Conservation (phyloP, 2,888 invertebrate genomes). For the Melanchra persicariae region DNA sequence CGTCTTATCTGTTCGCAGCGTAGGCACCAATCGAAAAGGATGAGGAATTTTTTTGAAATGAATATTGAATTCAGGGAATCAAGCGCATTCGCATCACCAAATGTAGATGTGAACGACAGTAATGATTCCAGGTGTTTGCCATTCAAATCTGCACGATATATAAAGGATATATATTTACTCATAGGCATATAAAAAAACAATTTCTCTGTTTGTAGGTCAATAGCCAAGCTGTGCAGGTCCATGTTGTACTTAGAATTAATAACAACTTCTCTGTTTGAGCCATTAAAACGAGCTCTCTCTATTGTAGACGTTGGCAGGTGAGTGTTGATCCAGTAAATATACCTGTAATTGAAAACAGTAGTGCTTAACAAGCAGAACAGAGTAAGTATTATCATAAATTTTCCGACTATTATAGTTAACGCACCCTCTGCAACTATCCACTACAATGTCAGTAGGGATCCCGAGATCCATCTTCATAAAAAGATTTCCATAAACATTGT, state of each 20-base stretch:
- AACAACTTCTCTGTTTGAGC: neutral
- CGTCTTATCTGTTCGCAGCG: too few relatives aligned
- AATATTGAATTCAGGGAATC: too few relatives aligned
- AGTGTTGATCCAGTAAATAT: constrained; percentile 4
- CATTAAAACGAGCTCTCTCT: neutral
- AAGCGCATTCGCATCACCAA: neutral
- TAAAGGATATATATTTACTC: rapidly evolving
- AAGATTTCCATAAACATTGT: neutral
- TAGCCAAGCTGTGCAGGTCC: constrained; percentile 3
- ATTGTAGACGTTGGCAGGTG: neutral
- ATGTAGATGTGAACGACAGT: too few relatives aligned
- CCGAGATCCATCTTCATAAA: neutral
- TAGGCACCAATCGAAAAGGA: too few relatives aligned
- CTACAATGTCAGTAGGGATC: neutral
- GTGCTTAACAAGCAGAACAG: neutral
- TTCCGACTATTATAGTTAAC: neutral
- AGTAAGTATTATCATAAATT: neutral
- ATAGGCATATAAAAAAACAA: neutral
- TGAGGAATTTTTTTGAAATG: too few relatives aligned
- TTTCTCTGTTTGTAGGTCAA: neutral
- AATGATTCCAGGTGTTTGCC: neutral
- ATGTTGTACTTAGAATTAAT: neutral
- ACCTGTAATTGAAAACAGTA: neutral
- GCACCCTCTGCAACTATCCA: neutral
- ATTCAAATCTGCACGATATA: neutral